Evolutionary conservation across 1,140 invertebrate species (phyloP).

Genomic region (Drosophila grimshawi): DNA sequence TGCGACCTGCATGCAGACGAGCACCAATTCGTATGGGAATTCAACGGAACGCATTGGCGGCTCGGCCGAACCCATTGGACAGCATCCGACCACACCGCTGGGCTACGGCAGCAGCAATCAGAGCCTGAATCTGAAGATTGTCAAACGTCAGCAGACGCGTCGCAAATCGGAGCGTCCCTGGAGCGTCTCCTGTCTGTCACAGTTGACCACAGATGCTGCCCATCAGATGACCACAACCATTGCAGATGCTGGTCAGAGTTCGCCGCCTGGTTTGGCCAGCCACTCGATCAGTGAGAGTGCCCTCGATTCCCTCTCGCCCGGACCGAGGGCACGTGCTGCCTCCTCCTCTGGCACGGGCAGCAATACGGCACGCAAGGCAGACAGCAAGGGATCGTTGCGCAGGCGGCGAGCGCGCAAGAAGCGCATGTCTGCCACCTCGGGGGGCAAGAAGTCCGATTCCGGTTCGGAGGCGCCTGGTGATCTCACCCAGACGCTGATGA

Average conservation of each 20-base stretch:
- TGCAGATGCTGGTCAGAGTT: slow-evolving; percentile 48
- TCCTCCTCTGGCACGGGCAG: slow-evolving; percentile 71
- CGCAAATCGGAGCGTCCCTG: slow-evolving; percentile 88
- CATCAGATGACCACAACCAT: slow-evolving; percentile 67
- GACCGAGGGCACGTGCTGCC: slow-evolving; percentile 78
- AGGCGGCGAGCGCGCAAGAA: slow-evolving; percentile 89
- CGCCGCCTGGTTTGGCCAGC: slow-evolving; percentile 85
- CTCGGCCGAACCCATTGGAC: slow-evolving; percentile 75
- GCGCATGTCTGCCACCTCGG: slow-evolving; percentile 65
- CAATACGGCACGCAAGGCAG: slow-evolving; percentile 83
- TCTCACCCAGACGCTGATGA: slow-evolving; percentile 76
- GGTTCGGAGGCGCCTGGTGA: slow-evolving; percentile 85
- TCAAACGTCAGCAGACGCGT: slow-evolving; percentile 73
- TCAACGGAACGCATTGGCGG: slow-evolving; percentile 86
- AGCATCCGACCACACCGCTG: slow-evolving; percentile 37
- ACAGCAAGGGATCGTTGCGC: slow-evolving; percentile 85
- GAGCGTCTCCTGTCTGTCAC: slow-evolving; percentile 93
- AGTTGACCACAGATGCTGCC: slow-evolving; percentile 85
- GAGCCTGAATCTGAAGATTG: slow-evolving; percentile 76
- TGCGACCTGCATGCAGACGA: slow-evolving; percentile 86
- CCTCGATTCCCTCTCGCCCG: slow-evolving; percentile 88
- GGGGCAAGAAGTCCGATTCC: slow-evolving; percentile 86
- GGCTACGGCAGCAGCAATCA: slow-evolving; percentile 79
- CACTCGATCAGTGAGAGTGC: slow-evolving; percentile 94
- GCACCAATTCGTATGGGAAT: slow-evolving; percentile 86